A percentile compares a stretch with the other conserved stretches of the same genome.
Evolutionary conservation across 2,888 invertebrate species (phyloP).

Genomic region (Drosophila nr. fundita): DNA sequence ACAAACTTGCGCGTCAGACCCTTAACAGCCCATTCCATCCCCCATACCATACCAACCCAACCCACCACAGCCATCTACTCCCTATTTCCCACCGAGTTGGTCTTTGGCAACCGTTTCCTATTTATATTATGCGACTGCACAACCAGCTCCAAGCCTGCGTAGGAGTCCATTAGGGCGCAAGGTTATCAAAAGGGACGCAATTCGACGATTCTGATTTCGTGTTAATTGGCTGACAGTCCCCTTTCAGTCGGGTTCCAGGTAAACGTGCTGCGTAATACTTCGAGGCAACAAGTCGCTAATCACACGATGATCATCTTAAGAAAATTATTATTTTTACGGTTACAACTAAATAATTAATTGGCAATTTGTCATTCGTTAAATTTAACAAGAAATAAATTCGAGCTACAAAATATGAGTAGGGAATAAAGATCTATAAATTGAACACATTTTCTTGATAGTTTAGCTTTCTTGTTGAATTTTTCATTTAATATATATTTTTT

Average conservation of each 20-base stretch:
- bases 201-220: background rate
- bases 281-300: background rate
- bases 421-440: background rate
- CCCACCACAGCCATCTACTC: background rate
- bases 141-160: slow-evolving; percentile 14
- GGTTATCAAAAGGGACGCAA: slow-evolving; percentile 10
- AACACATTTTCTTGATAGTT: background rate
- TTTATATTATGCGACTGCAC: slow-evolving; percentile 35
- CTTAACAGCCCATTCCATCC: slow-evolving; percentile 6
- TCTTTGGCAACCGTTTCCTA: slow-evolving; percentile 19
- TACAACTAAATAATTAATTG: slow-evolving; percentile 10
- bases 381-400: background rate
- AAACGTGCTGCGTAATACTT: slow-evolving; percentile 5
- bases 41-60: background rate
- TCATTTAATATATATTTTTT: background rate
- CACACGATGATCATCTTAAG: slow-evolving; percentile 5
- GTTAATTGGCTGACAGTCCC: slow-evolving; percentile 6
- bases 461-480: background rate
- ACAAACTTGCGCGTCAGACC: slow-evolving; percentile 51
- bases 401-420: background rate
- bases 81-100: background rate
- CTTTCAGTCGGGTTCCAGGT: slow-evolving; percentile 2
- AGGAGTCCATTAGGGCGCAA: background rate
- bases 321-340: slow-evolving; percentile 3
- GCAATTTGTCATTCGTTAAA: slow-evolving; percentile 9